phyloP scores from a whole-genome alignment of 2,797 vertebrate species.

The Trachurus trachurus region DNA sequence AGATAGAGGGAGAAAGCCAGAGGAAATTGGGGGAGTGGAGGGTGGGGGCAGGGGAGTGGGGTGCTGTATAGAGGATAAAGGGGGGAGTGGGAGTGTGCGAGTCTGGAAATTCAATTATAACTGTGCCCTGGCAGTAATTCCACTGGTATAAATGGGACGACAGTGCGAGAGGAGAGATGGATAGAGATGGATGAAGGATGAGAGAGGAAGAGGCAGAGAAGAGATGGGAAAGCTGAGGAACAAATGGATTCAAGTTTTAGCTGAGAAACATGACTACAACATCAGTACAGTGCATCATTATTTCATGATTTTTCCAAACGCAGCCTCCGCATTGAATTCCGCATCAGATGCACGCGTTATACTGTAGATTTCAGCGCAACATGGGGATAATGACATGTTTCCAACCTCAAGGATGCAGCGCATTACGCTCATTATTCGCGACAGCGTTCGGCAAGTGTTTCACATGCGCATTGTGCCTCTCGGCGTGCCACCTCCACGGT shows the following conservation, averaged over 20 bases:
- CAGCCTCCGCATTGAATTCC: slow-evolving; percentile 3
- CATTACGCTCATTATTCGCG: slow-evolving; percentile 21
- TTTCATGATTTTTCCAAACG: slow-evolving; percentile 39
- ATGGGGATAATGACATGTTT: slow-evolving; percentile 23
- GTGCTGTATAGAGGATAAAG: slow-evolving; percentile 48
- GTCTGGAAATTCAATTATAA: slow-evolving; percentile 86
- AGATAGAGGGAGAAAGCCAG: slow-evolving; percentile 61
- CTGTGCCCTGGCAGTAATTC: slow-evolving; percentile 79
- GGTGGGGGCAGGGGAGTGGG: neutral
- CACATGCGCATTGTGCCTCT: slow-evolving; percentile 11
- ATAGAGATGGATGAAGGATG: slow-evolving; percentile 62
- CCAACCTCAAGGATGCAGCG: slow-evolving; percentile 10
- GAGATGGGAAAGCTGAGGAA: slow-evolving; percentile 55
- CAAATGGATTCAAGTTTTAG: slow-evolving; percentile 34
- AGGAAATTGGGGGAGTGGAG: slow-evolving; percentile 42
- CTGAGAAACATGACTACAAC: slow-evolving; percentile 19
- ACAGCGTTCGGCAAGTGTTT: slow-evolving; percentile 1
- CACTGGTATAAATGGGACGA: slow-evolving; percentile 76
- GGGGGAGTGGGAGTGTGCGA: slow-evolving; percentile 37
- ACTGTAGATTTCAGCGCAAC: slow-evolving; percentile 3
- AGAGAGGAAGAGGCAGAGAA: slow-evolving; percentile 40
- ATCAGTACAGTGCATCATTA: slow-evolving; percentile 43
- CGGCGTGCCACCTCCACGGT: slow-evolving; percentile 38
- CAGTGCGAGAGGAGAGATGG: slow-evolving; percentile 59
- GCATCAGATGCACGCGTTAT: slow-evolving; percentile 4